Evolutionary conservation across 2,888 invertebrate species (phyloP).

Genomic region (Drosophila phalerata): DNA sequence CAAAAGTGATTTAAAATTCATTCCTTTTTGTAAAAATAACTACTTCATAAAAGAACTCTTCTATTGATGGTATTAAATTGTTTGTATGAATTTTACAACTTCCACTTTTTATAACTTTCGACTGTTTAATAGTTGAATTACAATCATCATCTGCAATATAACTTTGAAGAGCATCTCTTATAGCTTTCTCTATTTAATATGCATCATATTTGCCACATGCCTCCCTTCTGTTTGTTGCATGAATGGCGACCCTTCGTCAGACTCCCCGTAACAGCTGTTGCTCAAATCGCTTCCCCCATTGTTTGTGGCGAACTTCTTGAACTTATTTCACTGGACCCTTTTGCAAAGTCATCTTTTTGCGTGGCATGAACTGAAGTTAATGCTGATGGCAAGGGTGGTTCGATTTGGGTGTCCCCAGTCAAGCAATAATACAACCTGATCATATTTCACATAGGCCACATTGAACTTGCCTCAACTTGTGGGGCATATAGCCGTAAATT

Average conservation of each 20-base stretch:
- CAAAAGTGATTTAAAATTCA: background rate
- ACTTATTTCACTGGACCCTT: conserved; percentile 3
- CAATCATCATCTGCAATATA: conserved; percentile 9
- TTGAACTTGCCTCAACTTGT: conserved; percentile 51
- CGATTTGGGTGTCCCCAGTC: conserved; percentile 44
- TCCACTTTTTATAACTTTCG: background rate
- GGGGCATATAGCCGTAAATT: conserved; percentile 65
- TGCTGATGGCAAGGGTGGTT: conserved; percentile 37
- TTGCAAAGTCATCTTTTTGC: conserved; percentile 35
- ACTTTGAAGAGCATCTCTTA: conserved; percentile 11
- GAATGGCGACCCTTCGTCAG: background rate
- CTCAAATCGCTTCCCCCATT: conserved; percentile 3
- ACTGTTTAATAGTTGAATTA: background rate
- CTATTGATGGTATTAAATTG: background rate
- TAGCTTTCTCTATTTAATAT: conserved; percentile 25
- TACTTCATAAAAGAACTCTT: background rate
- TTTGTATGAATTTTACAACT: background rate
- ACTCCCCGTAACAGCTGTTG: conserved; percentile 35
- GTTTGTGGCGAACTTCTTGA: conserved; percentile 2
- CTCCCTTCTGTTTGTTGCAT: background rate
- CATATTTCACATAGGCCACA: conserved; percentile 62
- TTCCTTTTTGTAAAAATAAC: background rate
- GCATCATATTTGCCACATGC: conserved; percentile 10
- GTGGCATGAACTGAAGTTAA: conserved; percentile 49
- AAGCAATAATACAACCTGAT: conserved; percentile 49